Percentiles rank a stretch among this genome's conserved stretches.
Conservation (phyloP, 2,113 vertebrate species). For the Phoxinus phoxinus region DNA sequence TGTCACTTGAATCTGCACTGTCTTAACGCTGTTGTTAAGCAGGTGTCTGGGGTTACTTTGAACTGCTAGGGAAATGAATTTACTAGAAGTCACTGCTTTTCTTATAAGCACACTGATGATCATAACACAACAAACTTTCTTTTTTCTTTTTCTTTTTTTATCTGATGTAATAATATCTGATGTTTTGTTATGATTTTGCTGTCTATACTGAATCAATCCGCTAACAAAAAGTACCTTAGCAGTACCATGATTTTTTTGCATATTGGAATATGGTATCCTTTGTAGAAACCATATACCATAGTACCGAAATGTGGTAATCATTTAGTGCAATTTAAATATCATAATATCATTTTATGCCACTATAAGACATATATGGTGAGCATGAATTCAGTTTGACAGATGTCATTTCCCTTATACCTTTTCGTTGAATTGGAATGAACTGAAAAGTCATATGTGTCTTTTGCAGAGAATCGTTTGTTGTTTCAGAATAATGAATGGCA, state of each 20-base stretch:
- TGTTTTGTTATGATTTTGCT: conserved; percentile 1
- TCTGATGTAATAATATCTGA: neutral
- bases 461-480: conserved; percentile 2
- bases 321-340: neutral
- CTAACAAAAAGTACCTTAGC: neutral
- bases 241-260: neutral
- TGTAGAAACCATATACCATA: too few species aligned
- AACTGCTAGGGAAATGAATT: conserved; percentile 43
- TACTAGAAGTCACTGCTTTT: conserved; percentile 53
- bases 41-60: conserved; percentile 33
- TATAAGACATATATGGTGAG: neutral
- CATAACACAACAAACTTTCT: neutral
- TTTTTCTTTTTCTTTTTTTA: neutral
- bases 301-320: neutral
- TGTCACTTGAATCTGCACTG: conserved; percentile 29
- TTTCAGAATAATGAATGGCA: conserved; percentile 22
- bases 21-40: conserved; percentile 25
- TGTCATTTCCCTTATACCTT: neutral
- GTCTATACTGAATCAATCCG: neutral
- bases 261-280: neutral
- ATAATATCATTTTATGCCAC: neutral
- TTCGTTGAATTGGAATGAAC: neutral
- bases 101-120: conserved; percentile 19
- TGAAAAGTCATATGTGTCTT: conserved; percentile 4
- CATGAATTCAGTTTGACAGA: neutral